These are phyloP conservation scores for Thaumetopoea pityocampa DNA, from an alignment of 1,140 invertebrate genomes.

Conservation along the genomic window DNA sequence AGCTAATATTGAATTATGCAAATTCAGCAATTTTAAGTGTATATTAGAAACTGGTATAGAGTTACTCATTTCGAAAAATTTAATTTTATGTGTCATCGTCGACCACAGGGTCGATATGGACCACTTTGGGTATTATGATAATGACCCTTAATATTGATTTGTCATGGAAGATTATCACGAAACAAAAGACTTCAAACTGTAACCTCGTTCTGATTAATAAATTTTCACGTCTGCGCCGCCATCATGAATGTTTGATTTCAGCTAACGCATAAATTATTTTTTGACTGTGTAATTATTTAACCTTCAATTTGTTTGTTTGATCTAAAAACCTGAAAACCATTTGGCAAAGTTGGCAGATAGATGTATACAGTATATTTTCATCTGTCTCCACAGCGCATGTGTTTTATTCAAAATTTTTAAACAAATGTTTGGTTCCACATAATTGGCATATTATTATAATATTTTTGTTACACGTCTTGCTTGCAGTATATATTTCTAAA, in stretches of 20 bases:
- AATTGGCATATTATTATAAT: not conserved
- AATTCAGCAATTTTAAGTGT: too few relatives aligned
- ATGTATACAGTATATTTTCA: conserved; percentile 13
- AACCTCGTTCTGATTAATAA: not conserved
- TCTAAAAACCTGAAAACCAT: conserved; percentile 25
- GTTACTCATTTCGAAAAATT: too few relatives aligned
- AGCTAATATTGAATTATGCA: too few relatives aligned
- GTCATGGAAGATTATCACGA: too few relatives aligned
- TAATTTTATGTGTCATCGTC: too few relatives aligned
- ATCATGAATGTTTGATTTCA: conserved; percentile 2
- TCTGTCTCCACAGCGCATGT: conserved; percentile 5
- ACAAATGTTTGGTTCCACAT: not conserved
- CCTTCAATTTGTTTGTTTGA: conserved; percentile 24
- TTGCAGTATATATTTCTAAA: not conserved
- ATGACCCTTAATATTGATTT: too few relatives aligned
- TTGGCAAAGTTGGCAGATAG: conserved; percentile 20
- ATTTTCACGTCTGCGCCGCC: not conserved
- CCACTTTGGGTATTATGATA: too few relatives aligned
- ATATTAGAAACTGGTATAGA: too few relatives aligned
- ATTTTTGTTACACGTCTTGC: too few relatives aligned
- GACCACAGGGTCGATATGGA: too few relatives aligned
- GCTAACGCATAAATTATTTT: conserved; percentile 7
- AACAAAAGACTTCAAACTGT: not conserved
- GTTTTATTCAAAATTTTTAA: conserved; percentile 1
- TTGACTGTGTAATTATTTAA: conserved; percentile 13